Evolutionary conservation across 2,113 vertebrate genomes (phyloP).

Genomic region (Elephas maximus): DNA sequence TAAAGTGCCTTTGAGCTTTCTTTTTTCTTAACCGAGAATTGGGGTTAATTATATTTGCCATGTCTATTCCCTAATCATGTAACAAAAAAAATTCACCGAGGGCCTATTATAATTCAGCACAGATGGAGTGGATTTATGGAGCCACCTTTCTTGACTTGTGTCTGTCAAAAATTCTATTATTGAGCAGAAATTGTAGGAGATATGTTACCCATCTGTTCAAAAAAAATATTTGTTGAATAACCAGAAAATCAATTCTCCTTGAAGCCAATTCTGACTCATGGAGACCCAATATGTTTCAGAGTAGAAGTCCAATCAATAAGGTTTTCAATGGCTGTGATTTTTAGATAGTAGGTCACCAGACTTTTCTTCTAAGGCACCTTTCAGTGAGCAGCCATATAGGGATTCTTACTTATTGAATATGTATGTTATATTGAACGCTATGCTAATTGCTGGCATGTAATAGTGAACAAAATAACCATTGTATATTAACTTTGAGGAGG

Average conservation of each 20-base stretch:
- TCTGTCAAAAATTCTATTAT: not conserved
- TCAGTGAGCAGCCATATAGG: no score
- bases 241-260: no score
- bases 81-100: not conserved
- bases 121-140: not conserved
- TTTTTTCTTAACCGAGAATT: not conserved
- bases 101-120: not conserved
- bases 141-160: not conserved
- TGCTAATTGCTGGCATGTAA: not conserved
- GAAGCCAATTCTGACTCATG: no score
- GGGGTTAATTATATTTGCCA: not conserved
- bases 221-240: not conserved
- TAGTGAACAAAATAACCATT: not conserved
- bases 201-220: not conserved
- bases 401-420: not conserved
- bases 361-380: no score
- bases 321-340: no score
- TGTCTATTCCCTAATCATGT: not conserved
- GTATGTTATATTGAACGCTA: not conserved
- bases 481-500: not conserved
- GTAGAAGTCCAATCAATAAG: no score
- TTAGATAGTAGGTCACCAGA: no score
- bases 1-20: not conserved
- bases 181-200: not conserved
- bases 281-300: no score